Evolutionary conservation across 53 echinoderm and acorn worm genomes (phyloP).

Genomic region (Pentamera pediparva): DNA sequence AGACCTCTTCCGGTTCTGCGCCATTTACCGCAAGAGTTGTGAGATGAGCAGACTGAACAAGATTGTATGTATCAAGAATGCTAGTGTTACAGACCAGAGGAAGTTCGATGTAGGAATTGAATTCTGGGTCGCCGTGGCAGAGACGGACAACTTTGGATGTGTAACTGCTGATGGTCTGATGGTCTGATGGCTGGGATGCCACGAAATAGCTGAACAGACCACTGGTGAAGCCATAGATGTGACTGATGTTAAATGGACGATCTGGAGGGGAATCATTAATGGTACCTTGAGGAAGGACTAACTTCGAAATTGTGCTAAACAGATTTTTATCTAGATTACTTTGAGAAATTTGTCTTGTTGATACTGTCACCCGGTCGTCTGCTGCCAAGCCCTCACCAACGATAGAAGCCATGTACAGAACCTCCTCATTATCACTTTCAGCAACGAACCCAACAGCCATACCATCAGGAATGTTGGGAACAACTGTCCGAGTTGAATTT

Average conservation of each 20-base stretch:
- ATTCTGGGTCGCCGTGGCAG: slow-evolving; percentile 56
- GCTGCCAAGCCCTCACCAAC: slow-evolving; percentile 45
- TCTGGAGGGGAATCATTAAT: slow-evolving; percentile 19
- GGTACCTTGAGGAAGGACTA: slow-evolving; percentile 22
- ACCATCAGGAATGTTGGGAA: slow-evolving; percentile 50
- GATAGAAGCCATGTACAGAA: slow-evolving; percentile 57
- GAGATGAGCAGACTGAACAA: slow-evolving; percentile 64
- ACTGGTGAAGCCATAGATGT: slow-evolving; percentile 69
- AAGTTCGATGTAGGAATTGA: slow-evolving; percentile 78
- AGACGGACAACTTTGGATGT: slow-evolving; percentile 72
- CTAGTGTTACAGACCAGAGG: slow-evolving; percentile 29
- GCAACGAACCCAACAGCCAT: slow-evolving; percentile 61
- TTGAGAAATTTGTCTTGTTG: slow-evolving; percentile 34
- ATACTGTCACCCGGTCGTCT: slow-evolving; percentile 39
- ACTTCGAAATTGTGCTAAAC: slow-evolving; percentile 13
- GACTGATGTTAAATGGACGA: slow-evolving; percentile 69
- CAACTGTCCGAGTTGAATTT: slow-evolving; percentile 38
- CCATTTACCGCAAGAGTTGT: slow-evolving; percentile 32
- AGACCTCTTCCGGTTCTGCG: slow-evolving; percentile 43
- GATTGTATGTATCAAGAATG: slow-evolving; percentile 39
- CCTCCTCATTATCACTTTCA: slow-evolving; percentile 34
- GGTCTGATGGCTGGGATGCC: slow-evolving; percentile 47
- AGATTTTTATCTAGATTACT: slow-evolving; percentile 11
- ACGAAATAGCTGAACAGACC: slow-evolving; percentile 71
- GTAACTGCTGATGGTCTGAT: slow-evolving; percentile 23